phyloP scores from a whole-genome alignment of 2,888 invertebrate genomes.

The Notocelia uddmanniana region DNA sequence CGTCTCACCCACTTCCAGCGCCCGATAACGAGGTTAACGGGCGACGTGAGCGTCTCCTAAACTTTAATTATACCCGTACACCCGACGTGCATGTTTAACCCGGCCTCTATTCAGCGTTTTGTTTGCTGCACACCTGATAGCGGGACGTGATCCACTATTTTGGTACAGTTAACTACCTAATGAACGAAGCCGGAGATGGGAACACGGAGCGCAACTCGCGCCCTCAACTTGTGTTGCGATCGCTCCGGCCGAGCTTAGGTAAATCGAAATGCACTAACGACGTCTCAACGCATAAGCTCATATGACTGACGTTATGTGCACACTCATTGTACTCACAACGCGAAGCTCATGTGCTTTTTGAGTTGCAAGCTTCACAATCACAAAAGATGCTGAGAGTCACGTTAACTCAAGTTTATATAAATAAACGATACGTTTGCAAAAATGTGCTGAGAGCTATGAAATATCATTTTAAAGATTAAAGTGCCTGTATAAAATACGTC shows the following conservation, averaged over 20 bases:
- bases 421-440: constrained; percentile 24
- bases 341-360: constrained; percentile 20
- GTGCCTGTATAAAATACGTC: constrained; percentile 30
- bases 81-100: constrained; percentile 85
- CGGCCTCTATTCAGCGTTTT: constrained; percentile 82
- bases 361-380: constrained; percentile 17
- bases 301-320: constrained; percentile 52
- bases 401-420: constrained; percentile 25
- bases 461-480: constrained; percentile 36
- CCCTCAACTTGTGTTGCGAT: constrained; percentile 55
- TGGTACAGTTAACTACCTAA: constrained; percentile 72
- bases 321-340: constrained; percentile 56
- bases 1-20: constrained; percentile 86
- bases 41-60: constrained; percentile 86
- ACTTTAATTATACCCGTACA: constrained; percentile 86
- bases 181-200: constrained; percentile 70
- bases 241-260: constrained; percentile 50
- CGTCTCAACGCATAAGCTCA: constrained; percentile 62
- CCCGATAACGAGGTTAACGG: constrained; percentile 87
- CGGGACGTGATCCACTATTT: constrained; percentile 73
- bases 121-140: constrained; percentile 82
- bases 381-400: constrained; percentile 23
- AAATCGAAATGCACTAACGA: constrained; percentile 65
- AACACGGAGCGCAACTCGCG: constrained; percentile 62
- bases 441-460: constrained; percentile 28